A percentile compares a stretch with the other conserved stretches of the same genome.
Evolutionary conservation across 2,888 invertebrate species (phyloP).

Genomic region (Ophonus ardosiacus): DNA sequence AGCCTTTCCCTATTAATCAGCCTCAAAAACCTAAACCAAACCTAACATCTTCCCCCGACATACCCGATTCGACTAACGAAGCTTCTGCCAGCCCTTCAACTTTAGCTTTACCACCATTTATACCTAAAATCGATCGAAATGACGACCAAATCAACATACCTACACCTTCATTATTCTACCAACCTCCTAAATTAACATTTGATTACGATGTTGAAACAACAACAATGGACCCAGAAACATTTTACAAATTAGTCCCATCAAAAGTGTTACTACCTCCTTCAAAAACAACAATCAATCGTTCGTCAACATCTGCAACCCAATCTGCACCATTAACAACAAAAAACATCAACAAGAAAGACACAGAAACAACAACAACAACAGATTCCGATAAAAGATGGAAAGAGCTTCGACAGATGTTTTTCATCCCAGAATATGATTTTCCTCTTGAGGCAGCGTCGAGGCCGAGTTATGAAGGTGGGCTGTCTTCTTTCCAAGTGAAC

Average conservation of each 20-base stretch:
- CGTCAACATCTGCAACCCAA: background rate
- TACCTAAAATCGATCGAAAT: conserved; percentile 4
- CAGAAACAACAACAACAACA: conserved; percentile 1
- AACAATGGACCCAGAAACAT: conserved; percentile 64
- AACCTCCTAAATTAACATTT: conserved; percentile 61
- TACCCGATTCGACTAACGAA: conserved; percentile 45
- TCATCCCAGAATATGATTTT: conserved; percentile 75
- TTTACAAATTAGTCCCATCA: conserved; percentile 68
- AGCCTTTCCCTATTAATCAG: background rate
- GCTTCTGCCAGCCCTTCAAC: conserved; percentile 45
- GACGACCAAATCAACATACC: conserved; percentile 35
- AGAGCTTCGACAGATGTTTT: conserved; percentile 72
- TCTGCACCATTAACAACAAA: conserved; percentile 9
- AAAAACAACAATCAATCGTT: background rate
- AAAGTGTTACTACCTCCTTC: conserved; percentile 77
- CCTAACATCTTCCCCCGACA: background rate
- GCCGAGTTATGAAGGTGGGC: conserved; percentile 71
- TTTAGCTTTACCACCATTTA: conserved; percentile 59
- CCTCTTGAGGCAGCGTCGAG: conserved; percentile 72
- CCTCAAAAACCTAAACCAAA: background rate
- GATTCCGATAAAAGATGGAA: conserved; percentile 70
- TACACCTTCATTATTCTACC: conserved; percentile 65
- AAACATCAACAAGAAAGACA: conserved; percentile 60
- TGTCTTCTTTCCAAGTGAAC: conserved; percentile 74
- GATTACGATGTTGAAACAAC: conserved; percentile 54